Percentiles rank a stretch among this genome's conserved stretches.
Conservation (phyloP, 2,888 invertebrate species). For the Spodoptera littoralis region DNA sequence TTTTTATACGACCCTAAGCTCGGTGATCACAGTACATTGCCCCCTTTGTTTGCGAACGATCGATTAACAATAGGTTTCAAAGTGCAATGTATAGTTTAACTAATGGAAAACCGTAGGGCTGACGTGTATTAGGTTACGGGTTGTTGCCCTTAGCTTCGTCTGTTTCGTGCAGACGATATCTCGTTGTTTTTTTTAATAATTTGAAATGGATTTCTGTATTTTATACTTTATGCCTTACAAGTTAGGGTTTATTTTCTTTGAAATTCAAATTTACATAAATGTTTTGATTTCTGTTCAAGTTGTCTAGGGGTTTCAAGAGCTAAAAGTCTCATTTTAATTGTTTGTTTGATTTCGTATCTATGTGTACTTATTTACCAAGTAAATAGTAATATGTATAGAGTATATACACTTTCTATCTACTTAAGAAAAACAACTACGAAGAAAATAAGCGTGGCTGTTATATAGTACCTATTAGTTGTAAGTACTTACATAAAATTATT, state of each 20-base stretch:
- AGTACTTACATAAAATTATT: too few relatives aligned
- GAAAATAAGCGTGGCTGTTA: too few relatives aligned
- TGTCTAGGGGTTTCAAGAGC: too few relatives aligned
- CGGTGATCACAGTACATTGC: slow-evolving; percentile 44
- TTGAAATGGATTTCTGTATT: slow-evolving; percentile 37
- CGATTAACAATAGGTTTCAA: slow-evolving; percentile 55
- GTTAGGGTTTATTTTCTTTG: neutral
- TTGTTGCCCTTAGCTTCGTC: slow-evolving; percentile 57
- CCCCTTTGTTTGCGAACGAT: slow-evolving; percentile 59
- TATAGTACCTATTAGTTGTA: too few relatives aligned
- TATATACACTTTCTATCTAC: too few relatives aligned
- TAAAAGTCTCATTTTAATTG: too few relatives aligned
- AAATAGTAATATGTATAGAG: too few relatives aligned
- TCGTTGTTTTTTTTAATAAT: slow-evolving; percentile 32
- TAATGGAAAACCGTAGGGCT: slow-evolving; percentile 53
- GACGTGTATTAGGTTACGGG: slow-evolving; percentile 58
- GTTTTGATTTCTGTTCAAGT: too few relatives aligned
- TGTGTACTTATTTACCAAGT: too few relatives aligned
- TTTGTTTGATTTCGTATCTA: too few relatives aligned
- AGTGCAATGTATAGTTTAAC: slow-evolving; percentile 54
- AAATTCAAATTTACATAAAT: too few relatives aligned
- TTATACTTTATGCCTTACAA: slow-evolving; percentile 1
- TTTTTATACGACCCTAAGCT: slow-evolving; percentile 16
- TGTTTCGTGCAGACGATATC: slow-evolving; percentile 53
- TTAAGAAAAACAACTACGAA: too few relatives aligned